Evolutionary conservation across 92 coral and sea anemone genomes (phyloP), one percentile per base, ranked within the genome.

Genomic region (Parazoanthus atlanticus): DNA sequence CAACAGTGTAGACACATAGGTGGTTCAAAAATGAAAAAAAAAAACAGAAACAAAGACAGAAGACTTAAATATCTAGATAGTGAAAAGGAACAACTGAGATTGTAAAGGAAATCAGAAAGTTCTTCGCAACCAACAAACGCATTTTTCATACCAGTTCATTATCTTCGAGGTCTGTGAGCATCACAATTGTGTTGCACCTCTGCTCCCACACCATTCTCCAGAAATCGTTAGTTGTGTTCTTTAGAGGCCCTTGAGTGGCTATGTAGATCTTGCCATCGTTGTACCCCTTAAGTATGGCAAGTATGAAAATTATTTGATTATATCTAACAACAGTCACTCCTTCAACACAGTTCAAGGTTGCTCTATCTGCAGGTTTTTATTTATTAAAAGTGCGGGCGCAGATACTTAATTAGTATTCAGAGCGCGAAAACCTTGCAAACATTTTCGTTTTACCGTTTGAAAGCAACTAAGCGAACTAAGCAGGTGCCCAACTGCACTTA

Each of bases 181-280:
- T 97, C 76, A 97, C 93, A 70, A 97, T 93, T 30, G 94, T 94
- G 84, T 97, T 93, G 69, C 98, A 97, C 89, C 93, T 91, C 90
- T 97, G 98, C 75, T 97, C 99, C 99, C 99, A 97, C 36, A 94
- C 95, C 99, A 97, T 97, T 80, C 93, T 94, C 99, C 99, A 97
- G 88, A 97, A 97, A 86, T 97, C 99, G n/a, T 89, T 88, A 12
- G 91, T 90, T 3, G 98, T 93, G 91, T 89, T 92, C 64, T 93
- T 91, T 76, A 97, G 78, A 23, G 99, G 98, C 23, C 93, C 96
- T 91, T 97, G 99, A 58, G 98, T 91, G 78, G 99, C 98, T 52
- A 97, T 93, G 78, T 94, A 97, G 30, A 91, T 86, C 47, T 86
- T 84, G 28, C 97, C 92, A 70, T 95, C 96, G 85, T 91, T 90